Conservation (phyloP, 1,140 invertebrate species). For the Homalodisca vitripennis region DNA sequence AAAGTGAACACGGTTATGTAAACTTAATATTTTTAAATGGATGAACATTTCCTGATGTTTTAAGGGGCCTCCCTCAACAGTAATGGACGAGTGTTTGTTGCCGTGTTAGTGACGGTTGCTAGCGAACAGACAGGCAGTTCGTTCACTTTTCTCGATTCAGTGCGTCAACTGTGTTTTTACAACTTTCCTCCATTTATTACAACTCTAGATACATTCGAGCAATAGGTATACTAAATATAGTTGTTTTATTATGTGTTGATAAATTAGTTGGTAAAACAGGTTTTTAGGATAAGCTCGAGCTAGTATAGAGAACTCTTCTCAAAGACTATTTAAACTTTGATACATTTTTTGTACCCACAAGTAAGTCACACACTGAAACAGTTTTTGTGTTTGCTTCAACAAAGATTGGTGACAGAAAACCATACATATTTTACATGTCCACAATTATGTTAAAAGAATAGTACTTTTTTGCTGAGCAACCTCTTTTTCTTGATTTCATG, state of each 20-base stretch:
- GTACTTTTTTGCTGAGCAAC: no score
- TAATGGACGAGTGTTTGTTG: not conserved
- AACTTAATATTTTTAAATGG: constrained; percentile 16
- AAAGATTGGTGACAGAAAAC: no score
- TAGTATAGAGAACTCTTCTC: not conserved
- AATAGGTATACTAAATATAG: constrained; percentile 25
- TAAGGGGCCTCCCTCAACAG: not conserved
- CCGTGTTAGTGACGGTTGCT: not conserved
- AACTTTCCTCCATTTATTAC: constrained; percentile 25
- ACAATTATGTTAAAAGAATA: no score
- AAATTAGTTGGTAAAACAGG: constrained; percentile 24
- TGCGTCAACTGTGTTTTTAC: constrained; percentile 19
- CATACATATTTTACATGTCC: no score
- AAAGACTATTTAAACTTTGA: no score
- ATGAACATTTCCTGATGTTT: not conserved
- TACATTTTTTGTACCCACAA: not conserved
- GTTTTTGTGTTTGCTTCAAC: no score
- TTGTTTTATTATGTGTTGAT: constrained; percentile 24
- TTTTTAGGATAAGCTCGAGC: not conserved
- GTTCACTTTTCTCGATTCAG: constrained; percentile 6
- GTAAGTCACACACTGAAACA: not conserved
- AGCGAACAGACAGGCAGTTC: not conserved
- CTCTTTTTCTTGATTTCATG: no score
- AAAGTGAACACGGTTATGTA: constrained; percentile 17
- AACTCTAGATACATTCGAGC: constrained; percentile 20